A percentile compares a stretch with the other conserved stretches of the same genome.
Conservation (phyloP, 2,797 vertebrate species). For the Synanceia verrucosa region DNA sequence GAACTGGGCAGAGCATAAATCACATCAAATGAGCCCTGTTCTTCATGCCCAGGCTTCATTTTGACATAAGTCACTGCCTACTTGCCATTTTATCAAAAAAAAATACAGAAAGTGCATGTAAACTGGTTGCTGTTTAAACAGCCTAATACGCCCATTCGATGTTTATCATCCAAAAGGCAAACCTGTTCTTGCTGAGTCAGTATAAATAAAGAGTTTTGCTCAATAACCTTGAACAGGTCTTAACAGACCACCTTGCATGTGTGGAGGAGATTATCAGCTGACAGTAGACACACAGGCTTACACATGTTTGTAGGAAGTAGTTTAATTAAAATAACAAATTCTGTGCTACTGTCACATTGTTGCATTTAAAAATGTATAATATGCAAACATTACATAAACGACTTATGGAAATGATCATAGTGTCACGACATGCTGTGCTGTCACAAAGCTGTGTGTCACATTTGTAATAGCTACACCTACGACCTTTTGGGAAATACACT, state of each 20-base stretch:
- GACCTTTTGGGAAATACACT: too few species aligned
- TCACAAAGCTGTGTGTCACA: too few species aligned
- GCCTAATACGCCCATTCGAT: neutral
- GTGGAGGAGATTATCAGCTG: neutral
- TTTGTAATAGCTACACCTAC: too few species aligned
- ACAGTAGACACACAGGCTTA: neutral
- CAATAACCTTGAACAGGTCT: slow-evolving; percentile 33
- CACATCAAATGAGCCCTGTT: slow-evolving; percentile 5
- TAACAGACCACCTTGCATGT: slow-evolving; percentile 37
- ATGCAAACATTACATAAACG: neutral
- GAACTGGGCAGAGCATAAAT: slow-evolving; percentile 30
- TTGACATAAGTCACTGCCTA: slow-evolving; percentile 1
- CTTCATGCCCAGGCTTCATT: neutral
- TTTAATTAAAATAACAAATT: neutral
- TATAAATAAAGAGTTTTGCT: slow-evolving; percentile 7
- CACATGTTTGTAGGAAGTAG: neutral
- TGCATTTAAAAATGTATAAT: neutral
- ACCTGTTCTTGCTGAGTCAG: neutral
- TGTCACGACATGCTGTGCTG: too few species aligned
- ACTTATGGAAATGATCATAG: neutral
- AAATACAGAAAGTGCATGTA: neutral
- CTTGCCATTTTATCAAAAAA: slow-evolving; percentile 10
- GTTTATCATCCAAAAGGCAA: neutral
- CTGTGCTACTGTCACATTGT: neutral
- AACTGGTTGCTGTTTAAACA: neutral